Base-by-base conservation (phyloP, 2,797 vertebrate species). In the Crenuchus spilurus region DNA sequence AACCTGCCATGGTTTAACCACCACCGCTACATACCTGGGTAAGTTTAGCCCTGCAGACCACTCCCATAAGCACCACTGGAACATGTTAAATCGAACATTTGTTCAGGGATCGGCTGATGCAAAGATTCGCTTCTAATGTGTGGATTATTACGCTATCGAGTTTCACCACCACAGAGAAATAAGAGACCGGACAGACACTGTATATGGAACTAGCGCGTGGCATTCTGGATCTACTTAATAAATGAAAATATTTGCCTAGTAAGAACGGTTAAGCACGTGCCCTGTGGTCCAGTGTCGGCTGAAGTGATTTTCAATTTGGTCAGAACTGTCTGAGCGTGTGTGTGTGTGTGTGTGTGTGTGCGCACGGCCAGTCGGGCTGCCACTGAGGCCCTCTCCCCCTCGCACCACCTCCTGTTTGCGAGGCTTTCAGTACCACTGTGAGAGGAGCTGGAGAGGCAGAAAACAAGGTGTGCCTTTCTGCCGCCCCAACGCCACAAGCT, bases 401-500 rank as follows among this genome's bases (percentile, higher is more conserved):
- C 67, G 48, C 81, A 76, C 83, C 68, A 74, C 77, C n/a, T 78
- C 61, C 68, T 66, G 70, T 84, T 77, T 78, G 70, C 55, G 31
- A 49, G 70, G 64, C 70, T 76, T 74, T 80, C 75, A 80, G 70
- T 72, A 82, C 81, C 81, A 80, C 70, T 60, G 74, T 55, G 72
- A 71, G 55, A 28, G 24, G 41, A 58, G 60, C 18, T 42, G 62
- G 57, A 69, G 61, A 76, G 54, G 35, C 57, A 71, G 79, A 77
- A 78, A 82, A 80, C 79, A 84, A 83, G 66, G 22, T 83, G 80
- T 83, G 84, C 80, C 78, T 83, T 85, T 91, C 88, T 88, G 85
- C 84, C 80, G 84, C 77, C 58, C 80, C 81, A 87, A 80, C 79
- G 85, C 90, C 89, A 90, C 86, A 81, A 92, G 89, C 89, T 90